Conservation (phyloP, 2,797 vertebrate species). For the Rousettus madagascariensis region DNA sequence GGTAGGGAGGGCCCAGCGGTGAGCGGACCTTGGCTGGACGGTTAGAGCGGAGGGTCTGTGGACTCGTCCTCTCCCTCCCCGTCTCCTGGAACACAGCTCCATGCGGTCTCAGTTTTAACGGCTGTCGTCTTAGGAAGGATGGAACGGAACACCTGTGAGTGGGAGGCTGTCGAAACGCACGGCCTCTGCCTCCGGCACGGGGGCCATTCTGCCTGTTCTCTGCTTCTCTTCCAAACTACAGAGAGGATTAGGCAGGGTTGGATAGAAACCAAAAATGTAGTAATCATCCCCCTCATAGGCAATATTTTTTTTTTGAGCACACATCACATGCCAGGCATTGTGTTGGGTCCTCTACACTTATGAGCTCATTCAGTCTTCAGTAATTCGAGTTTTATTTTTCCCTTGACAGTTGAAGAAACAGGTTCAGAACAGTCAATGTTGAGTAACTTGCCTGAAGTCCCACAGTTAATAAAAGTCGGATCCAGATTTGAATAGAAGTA, state of each 20-base stretch:
- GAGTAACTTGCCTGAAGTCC: background rate
- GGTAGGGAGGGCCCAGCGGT: background rate
- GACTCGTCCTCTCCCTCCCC: background rate
- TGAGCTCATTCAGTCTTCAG: background rate
- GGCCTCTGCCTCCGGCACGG: background rate
- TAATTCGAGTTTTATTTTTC: background rate
- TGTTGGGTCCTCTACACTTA: background rate
- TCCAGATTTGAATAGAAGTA: background rate
- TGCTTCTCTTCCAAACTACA: background rate
- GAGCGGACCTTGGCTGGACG: slow-evolving; percentile 33
- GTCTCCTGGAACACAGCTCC: background rate
- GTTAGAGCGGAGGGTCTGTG: background rate
- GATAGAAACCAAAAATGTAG: background rate
- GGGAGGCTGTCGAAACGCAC: background rate
- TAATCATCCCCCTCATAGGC: background rate
- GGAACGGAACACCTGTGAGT: background rate
- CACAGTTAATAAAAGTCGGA: background rate
- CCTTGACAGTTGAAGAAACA: background rate
- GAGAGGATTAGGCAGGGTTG: background rate
- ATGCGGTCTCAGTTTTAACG: background rate
- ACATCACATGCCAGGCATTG: background rate
- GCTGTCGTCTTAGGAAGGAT: slow-evolving; percentile 20
- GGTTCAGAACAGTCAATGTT: background rate
- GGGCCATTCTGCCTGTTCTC: background rate
- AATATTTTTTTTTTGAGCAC: background rate